phyloP scores from a whole-genome alignment of 2,888 invertebrate genomes.

The Hecatera dysodea region DNA sequence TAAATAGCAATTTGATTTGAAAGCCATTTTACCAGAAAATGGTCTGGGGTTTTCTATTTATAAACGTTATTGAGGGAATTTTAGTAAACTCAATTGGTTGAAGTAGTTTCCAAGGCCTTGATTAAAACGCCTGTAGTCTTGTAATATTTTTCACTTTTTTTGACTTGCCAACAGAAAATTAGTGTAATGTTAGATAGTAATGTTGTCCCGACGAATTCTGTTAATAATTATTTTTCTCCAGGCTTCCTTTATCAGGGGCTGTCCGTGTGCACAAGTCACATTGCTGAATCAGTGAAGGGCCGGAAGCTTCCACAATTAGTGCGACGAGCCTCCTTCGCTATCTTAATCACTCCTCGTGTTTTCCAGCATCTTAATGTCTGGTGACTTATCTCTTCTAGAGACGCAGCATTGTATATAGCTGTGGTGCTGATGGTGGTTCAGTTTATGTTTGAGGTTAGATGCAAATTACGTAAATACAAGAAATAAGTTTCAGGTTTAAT shows the following conservation, averaged over 20 bases:
- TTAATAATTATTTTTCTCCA: conserved; percentile 43
- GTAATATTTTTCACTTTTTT: not conserved
- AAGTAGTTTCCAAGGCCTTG: conserved; percentile 1
- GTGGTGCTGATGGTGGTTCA: conserved; percentile 12
- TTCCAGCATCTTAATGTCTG: conserved; percentile 39
- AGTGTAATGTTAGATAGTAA: conserved; percentile 23
- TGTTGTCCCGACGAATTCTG: conserved; percentile 29
- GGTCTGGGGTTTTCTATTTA: not conserved
- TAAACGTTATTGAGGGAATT: not conserved
- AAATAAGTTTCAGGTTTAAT: not conserved
- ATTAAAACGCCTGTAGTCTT: not conserved
- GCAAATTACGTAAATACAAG: not conserved
- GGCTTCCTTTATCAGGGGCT: conserved; percentile 24
- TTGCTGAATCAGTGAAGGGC: conserved; percentile 55
- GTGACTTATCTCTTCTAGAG: conserved; percentile 47
- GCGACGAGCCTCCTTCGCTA: conserved; percentile 46
- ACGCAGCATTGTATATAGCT: conserved; percentile 4
- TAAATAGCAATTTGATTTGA: not conserved
- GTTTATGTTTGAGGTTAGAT: not conserved
- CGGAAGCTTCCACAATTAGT: conserved; percentile 55
- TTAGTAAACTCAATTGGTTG: not conserved
- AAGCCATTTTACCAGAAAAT: not conserved
- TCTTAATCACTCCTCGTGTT: conserved; percentile 57
- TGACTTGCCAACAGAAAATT: conserved; percentile 23
- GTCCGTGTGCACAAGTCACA: conserved; percentile 55